A percentile compares a stretch with the other conserved stretches of the same genome.
Evolutionary conservation across 2,888 invertebrate species (phyloP).

Genomic region (Cryptus viduatorius): DNA sequence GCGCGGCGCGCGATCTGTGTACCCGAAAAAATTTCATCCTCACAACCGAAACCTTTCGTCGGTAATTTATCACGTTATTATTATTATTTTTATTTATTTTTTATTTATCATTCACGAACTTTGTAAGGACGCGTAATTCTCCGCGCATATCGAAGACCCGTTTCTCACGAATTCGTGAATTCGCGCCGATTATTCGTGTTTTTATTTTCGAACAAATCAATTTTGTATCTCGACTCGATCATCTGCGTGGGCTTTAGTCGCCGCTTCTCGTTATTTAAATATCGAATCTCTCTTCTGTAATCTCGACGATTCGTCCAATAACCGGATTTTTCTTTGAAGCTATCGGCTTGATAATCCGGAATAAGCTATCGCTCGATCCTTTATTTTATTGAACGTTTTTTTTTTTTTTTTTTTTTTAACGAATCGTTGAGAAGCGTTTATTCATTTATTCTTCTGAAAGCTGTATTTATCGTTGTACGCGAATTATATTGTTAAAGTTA

Average conservation of each 20-base stretch:
- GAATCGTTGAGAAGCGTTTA: neutral
- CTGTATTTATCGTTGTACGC: neutral
- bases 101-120: neutral
- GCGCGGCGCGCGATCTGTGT: neutral
- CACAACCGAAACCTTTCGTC: neutral
- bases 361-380: neutral
- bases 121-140: neutral
- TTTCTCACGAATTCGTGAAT: neutral
- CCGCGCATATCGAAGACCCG: neutral
- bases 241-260: conserved; percentile 4
- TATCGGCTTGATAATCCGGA: neutral
- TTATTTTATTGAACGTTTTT: neutral
- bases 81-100: neutral
- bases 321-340: neutral
- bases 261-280: conserved; percentile 2
- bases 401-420: neutral
- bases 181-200: neutral
- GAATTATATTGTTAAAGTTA: conserved; percentile 26
- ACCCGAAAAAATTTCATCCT: neutral
- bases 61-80: neutral
- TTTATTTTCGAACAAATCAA: neutral
- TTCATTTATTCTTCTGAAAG: neutral
- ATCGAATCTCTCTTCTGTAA: neutral
- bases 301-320: conserved; percentile 1
- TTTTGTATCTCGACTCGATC: neutral